Conservation (phyloP, 2,113 vertebrate species). For the Suncus etruscus region DNA sequence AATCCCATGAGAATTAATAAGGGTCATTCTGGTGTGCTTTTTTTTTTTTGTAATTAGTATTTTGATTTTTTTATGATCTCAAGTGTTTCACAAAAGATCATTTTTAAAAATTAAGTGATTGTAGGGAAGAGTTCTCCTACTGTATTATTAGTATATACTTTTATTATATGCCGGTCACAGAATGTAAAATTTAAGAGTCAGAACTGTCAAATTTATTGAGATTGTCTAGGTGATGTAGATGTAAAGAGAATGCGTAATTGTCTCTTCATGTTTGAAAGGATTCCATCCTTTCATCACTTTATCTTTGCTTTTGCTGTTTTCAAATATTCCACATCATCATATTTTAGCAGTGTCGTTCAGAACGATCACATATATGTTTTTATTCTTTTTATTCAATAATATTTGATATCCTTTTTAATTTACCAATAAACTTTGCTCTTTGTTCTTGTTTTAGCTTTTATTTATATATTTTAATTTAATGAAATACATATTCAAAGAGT, state of each 20-base stretch:
- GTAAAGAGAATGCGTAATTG: neutral
- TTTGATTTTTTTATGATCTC: conserved; percentile 36
- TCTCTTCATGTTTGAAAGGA: conserved; percentile 28
- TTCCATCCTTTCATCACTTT: conserved; percentile 50
- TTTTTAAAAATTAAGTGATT: conserved; percentile 18
- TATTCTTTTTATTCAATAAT: neutral
- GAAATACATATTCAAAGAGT: neutral
- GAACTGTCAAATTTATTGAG: neutral
- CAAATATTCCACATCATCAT: neutral
- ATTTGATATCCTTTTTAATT: neutral
- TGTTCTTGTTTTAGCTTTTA: neutral
- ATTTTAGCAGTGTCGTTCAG: conserved; percentile 28
- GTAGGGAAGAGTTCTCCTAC: neutral
- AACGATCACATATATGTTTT: neutral
- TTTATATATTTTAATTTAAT: neutral
- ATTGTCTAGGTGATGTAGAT: conserved; percentile 9
- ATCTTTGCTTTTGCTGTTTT: conserved; percentile 28
- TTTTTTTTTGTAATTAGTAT: neutral
- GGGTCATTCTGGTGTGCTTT: neutral
- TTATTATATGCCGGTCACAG: neutral
- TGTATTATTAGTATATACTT: neutral
- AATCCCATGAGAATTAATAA: conserved; percentile 2
- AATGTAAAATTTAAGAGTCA: conserved; percentile 26
- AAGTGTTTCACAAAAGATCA: neutral
- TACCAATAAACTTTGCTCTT: neutral